These are phyloP conservation scores for Vombatus ursinus DNA, from an alignment of 2,113 vertebrate genomes.

Conservation along the genomic window DNA sequence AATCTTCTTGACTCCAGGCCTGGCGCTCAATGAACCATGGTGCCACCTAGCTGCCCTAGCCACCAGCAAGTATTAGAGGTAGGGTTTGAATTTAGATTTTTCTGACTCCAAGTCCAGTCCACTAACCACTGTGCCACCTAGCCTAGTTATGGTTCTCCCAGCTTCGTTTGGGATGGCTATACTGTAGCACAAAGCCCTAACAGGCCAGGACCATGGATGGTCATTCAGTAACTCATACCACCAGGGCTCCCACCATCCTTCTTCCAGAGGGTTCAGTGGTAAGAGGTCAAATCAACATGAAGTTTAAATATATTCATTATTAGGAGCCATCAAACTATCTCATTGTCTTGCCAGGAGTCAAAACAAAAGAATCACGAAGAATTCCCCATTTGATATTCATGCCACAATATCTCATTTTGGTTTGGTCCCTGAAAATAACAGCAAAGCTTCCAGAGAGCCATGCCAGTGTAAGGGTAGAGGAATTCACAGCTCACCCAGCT, in stretches of 20 bases:
- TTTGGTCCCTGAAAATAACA: not conserved
- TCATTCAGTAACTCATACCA: not conserved
- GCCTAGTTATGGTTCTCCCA: not conserved
- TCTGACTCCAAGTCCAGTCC: slow-evolving; percentile 10
- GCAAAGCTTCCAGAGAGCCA: not conserved
- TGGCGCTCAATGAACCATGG: not conserved
- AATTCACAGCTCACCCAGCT: not conserved
- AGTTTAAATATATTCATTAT: not conserved
- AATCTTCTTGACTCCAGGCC: not conserved
- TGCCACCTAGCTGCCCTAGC: not conserved
- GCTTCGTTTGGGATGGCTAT: not conserved
- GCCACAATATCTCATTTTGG: not conserved
- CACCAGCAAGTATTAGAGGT: not conserved
- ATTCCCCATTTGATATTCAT: not conserved
- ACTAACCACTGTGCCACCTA: not conserved
- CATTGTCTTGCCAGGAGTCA: not conserved
- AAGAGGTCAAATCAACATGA: not conserved
- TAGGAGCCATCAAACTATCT: not conserved
- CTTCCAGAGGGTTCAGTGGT: not conserved
- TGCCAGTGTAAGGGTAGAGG: not conserved
- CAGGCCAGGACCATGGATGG: not conserved
- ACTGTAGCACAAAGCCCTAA: not conserved
- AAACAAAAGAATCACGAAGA: not conserved
- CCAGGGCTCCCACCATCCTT: not conserved
- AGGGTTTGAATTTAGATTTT: not conserved